phyloP scores from a whole-genome alignment of 2,888 invertebrate species.

The Agonum fuliginosum region DNA sequence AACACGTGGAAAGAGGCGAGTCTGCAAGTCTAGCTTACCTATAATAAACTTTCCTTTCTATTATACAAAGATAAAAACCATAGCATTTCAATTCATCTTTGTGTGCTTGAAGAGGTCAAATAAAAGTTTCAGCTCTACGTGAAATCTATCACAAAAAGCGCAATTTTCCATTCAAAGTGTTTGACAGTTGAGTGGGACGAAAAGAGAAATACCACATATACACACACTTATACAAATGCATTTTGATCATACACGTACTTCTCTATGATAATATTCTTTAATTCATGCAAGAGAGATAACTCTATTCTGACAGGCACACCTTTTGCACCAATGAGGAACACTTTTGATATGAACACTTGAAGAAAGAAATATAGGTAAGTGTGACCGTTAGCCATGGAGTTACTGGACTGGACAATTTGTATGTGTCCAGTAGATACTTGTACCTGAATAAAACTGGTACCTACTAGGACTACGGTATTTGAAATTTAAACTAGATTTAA shows the following conservation, averaged over 20 bases:
- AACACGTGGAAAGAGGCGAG: not conserved
- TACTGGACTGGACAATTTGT: constrained; percentile 30
- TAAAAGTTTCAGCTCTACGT: not conserved
- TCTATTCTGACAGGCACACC: constrained; percentile 39
- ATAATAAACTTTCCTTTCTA: constrained; percentile 11
- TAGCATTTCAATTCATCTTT: constrained; percentile 20
- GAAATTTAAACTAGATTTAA: constrained; percentile 21
- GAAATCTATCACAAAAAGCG: constrained; percentile 24
- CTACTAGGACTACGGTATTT: too few relatives aligned
- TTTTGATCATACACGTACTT: not conserved
- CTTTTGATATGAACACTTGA: constrained; percentile 9
- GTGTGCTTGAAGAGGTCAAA: constrained; percentile 6
- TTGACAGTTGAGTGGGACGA: constrained; percentile 34
- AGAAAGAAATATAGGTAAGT: constrained; percentile 28
- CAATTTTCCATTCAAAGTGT: constrained; percentile 6
- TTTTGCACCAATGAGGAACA: not conserved
- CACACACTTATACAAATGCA: not conserved
- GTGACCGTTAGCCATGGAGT: constrained; percentile 13
- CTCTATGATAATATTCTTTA: constrained; percentile 27
- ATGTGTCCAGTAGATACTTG: constrained; percentile 13
- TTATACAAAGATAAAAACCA: constrained; percentile 7
- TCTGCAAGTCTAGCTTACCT: not conserved
- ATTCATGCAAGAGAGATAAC: constrained; percentile 15
- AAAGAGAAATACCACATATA: constrained; percentile 28
- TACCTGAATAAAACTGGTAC: constrained; percentile 9